Evolutionary conservation across 2,797 vertebrate species (phyloP).

Genomic region (Oryzias sinensis): DNA sequence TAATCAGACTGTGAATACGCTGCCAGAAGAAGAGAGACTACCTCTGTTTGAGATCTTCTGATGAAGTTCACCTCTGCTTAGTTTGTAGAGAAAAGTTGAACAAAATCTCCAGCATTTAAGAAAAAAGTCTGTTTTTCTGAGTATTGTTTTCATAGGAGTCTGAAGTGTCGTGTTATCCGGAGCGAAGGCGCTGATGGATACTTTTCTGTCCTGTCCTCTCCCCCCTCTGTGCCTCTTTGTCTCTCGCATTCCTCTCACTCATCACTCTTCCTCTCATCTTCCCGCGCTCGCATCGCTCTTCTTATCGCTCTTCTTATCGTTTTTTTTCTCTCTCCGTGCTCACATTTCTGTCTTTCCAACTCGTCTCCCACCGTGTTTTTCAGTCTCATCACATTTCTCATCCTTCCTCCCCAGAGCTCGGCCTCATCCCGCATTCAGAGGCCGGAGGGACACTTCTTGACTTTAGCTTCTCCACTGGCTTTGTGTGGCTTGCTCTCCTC

Average conservation of each 20-base stretch:
- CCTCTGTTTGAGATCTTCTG: neutral
- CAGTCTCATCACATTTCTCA: constrained; percentile 44
- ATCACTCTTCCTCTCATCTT: constrained; percentile 56
- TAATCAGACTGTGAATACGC: constrained; percentile 40
- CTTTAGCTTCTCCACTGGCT: constrained; percentile 11
- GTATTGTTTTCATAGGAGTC: too few relatives aligned
- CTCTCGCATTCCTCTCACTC: constrained; percentile 66
- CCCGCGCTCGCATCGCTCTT: constrained; percentile 47
- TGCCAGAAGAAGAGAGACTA: constrained; percentile 15
- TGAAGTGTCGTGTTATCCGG: constrained; percentile 19
- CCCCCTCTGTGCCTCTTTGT: constrained; percentile 46
- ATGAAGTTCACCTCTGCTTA: too few relatives aligned
- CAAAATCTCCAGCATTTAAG: too few relatives aligned
- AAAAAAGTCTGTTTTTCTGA: too few relatives aligned
- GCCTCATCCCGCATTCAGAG: constrained; percentile 27
- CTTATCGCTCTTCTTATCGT: constrained; percentile 59
- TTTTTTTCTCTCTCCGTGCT: constrained; percentile 31
- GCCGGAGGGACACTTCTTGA: constrained; percentile 37
- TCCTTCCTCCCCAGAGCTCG: constrained; percentile 35
- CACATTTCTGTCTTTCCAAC: constrained; percentile 63
- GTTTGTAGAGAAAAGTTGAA: too few relatives aligned
- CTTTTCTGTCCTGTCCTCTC: constrained; percentile 31
- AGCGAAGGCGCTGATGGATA: constrained; percentile 50
- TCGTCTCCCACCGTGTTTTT: constrained; percentile 52
- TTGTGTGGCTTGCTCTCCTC: constrained; percentile 19